phyloP scores from a whole-genome alignment of 53 echinoderm and acorn worm genomes.

The Temnopleurus reevesii region DNA sequence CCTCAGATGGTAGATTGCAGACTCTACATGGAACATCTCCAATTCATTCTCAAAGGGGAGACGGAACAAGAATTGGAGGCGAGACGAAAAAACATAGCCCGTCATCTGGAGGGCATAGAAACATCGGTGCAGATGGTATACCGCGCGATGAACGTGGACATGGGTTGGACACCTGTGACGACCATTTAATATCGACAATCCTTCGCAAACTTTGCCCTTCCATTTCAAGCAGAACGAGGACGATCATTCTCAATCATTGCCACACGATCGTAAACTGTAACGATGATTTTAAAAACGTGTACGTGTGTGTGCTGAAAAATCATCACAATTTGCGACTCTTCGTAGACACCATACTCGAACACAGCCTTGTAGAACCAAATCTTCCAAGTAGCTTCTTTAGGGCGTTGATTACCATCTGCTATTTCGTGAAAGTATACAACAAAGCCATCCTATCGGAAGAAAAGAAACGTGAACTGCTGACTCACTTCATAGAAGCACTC shows the following conservation, averaged over 20 bases:
- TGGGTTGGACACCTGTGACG: neutral
- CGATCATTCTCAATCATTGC: no score
- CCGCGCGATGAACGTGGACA: conserved; percentile 30
- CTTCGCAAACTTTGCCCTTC: neutral
- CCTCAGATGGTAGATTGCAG: conserved; percentile 11
- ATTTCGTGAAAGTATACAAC: neutral
- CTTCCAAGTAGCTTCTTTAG: neutral
- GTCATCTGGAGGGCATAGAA: conserved; percentile 21
- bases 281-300: neutral
- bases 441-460: neutral
- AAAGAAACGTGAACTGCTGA: neutral
- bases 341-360: neutral
- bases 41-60: conserved; percentile 3
- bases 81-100: neutral
- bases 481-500: neutral
- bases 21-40: conserved; percentile 4
- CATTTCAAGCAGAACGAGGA: no score
- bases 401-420: neutral
- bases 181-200: neutral
- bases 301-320: neutral
- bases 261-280: no score
- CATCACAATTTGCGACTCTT: neutral
- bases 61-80: neutral
- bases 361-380: neutral
- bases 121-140: neutral